Base-by-base conservation (phyloP, 92 coral and sea anemone species). In the Epizoanthus rinbou region DNA sequence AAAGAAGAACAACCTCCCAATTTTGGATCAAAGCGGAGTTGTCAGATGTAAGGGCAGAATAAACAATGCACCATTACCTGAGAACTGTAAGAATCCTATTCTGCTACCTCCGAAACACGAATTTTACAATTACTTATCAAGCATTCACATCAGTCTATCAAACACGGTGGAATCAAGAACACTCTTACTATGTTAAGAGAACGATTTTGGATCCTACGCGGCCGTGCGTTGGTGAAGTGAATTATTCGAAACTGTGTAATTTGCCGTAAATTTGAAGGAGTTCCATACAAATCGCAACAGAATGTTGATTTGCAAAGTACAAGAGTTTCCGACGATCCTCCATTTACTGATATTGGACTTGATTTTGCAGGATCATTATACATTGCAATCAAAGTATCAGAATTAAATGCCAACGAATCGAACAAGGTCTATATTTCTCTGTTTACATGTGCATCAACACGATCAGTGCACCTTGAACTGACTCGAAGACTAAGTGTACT, bases 391-490 rank as follows among this genome's bases (percentile, higher is more conserved):
- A 82, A 69, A 17, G 73, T 28, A 69, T n/a, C 80, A 4, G 75
- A 50, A 43, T 24, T 43, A 23, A 52, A 76, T 64, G 25, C 0
- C 3, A 67, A 82, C 47, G 87, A 79, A 79, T 78, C 88, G 37
- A 22, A 54, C 64, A 91, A 82, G 59, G 76, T 78, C 56, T 87
- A 85, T 57, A 80, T 87, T 10, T 90, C 86, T 58, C 79, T 84
- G 15, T 87, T 86, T 57, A 87, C 87, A 6, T 87, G 91, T 43
- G 85, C 87, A 1, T 73, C 76, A 0, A 85, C 87, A 5, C 84
- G 87, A 60, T 88, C 93, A 15, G 86, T 90, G 15, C 91, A 90
- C 67, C 57, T 90, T 22, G 93, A 90, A 74, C 45, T 80, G 11
- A 84, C 86, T 3, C 53, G 47, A 81, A 62, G 57, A n/a, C 78